Evolutionary conservation across 2,797 vertebrate genomes (phyloP), one percentile per base, ranked within the genome.

Genomic region (Cichlasoma orientale): DNA sequence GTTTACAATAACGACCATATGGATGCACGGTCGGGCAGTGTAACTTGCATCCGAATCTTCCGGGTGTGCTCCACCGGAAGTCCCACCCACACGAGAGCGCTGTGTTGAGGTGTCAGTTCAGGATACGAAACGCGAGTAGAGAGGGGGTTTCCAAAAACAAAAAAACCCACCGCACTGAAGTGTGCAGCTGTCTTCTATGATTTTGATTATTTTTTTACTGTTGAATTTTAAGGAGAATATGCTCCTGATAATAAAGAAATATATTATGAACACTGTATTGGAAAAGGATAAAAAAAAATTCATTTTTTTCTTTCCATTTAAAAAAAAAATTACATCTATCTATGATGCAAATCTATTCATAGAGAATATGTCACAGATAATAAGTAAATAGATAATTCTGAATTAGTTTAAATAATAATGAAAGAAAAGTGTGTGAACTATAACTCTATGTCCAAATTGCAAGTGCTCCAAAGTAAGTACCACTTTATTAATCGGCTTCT

Each of bases 71-170:
- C 19, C 11, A 72, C 66, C 90, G 94, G 94, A 94, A 92, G 92
- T 94, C 80, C 94, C 94, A 89, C 94, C 94, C 79, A 2, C 70
- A 0, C 0, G 33, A 0, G 13, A 50, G 76, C 23, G 56, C 72
- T 78, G 50, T 61, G 94, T 89, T 87, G 93, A 95, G 91, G 85
- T 95, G 94, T 94, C 93, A 81, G 66, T 80, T 77, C 44, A 54
- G 82, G 92, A 94, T 94, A 93, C 90, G 93, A 89, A 88, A 41
- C 58, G 72, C 18, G 36, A n/a, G 38, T 6, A 4, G 47, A 9
- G 53, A 27, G 9, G 9, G 58, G 56, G 1, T 76, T 75, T 75
- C 54, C 55, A 36, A 12, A 63, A n/a, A 58, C 13, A 18, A 23
- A 31, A 29, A 29, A 29, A 29, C 5, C 3, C 27, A 21, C 11